Evolutionary conservation across 2,113 vertebrate genomes (phyloP).

Genomic region (Tiliqua scincoides): DNA sequence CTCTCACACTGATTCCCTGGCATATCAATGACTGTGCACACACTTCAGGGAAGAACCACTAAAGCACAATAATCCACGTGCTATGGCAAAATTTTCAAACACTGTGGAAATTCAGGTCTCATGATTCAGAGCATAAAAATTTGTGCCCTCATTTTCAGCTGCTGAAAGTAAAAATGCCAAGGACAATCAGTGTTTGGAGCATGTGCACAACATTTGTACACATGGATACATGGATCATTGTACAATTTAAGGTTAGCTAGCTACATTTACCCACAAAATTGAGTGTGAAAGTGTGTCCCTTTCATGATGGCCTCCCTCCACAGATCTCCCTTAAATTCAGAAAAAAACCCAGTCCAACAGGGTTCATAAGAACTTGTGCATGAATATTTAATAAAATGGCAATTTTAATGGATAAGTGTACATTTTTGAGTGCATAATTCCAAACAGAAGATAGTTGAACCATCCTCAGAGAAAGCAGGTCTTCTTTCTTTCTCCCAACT

Average conservation of each 20-base stretch:
- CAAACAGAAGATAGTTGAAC: conserved; percentile 82
- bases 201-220: conserved; percentile 62
- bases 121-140: conserved; percentile 34
- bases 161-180: conserved; percentile 56
- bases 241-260: conserved; percentile 66
- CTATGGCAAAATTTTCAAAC: conserved; percentile 57
- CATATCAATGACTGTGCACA: conserved; percentile 61
- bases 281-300: conserved; percentile 60
- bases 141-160: conserved; percentile 25
- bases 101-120: conserved; percentile 44
- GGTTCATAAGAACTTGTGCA: conserved; percentile 75
- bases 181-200: conserved; percentile 57
- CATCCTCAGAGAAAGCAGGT: conserved; percentile 81
- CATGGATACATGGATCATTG: too few relatives aligned
- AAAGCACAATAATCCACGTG: conserved; percentile 68
- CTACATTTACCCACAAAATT: conserved; percentile 66
- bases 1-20: conserved; percentile 68
- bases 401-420: conserved; percentile 79
- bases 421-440: conserved; percentile 78
- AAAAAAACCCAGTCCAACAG: conserved; percentile 62
- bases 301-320: conserved; percentile 73
- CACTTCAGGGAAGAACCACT: conserved; percentile 63
- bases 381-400: conserved; percentile 83
- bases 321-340: conserved; percentile 65
- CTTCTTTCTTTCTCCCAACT: conserved; percentile 53